Conservation (phyloP, 2,113 vertebrate genomes). For the Marmota monax region DNA sequence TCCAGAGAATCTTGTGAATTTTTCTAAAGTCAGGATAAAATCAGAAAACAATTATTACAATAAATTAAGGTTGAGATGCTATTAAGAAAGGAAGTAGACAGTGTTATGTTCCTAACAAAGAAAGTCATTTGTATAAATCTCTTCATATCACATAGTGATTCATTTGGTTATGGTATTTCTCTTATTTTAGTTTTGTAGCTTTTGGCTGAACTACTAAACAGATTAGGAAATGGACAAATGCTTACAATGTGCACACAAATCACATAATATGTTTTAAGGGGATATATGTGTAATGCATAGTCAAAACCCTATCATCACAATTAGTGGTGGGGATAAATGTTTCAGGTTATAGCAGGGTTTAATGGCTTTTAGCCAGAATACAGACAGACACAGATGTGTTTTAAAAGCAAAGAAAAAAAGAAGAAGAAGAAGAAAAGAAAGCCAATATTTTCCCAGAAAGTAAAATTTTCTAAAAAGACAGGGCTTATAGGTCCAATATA, state of each 20-base stretch:
- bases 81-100: neutral
- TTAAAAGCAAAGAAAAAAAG: conserved; percentile 30
- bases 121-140: neutral
- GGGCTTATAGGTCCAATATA: neutral
- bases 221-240: conserved; percentile 42
- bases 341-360: neutral
- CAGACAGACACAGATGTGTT: conserved; percentile 46
- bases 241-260: conserved; percentile 39
- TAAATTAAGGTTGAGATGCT: conserved; percentile 18
- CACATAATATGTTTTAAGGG: conserved; percentile 53
- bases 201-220: conserved; percentile 55
- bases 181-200: conserved; percentile 49
- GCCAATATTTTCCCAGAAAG: conserved; percentile 10
- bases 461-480: conserved; percentile 30
- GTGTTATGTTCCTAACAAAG: conserved; percentile 18
- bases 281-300: neutral
- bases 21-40: conserved; percentile 39
- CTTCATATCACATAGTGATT: neutral
- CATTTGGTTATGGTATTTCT: neutral
- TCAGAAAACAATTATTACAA: neutral
- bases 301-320: conserved; percentile 63
- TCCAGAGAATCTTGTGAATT: neutral
- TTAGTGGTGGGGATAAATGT: neutral
- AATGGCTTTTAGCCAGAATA: conserved; percentile 22
- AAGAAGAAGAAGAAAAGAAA: neutral